Base-by-base conservation (phyloP, 2,113 vertebrate genomes). In the Anoura caudifer region DNA sequence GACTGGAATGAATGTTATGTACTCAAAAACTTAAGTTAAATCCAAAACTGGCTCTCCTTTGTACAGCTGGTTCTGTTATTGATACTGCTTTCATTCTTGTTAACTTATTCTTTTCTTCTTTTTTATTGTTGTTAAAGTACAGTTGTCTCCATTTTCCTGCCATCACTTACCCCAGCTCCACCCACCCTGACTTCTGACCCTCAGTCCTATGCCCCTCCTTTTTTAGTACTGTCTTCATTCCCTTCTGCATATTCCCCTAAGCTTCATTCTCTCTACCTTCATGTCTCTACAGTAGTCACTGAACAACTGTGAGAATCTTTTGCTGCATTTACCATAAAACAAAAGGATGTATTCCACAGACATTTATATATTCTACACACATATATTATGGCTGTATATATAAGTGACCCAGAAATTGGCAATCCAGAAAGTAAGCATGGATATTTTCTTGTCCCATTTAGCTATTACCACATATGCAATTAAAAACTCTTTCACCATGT, bases 1-100 rank as follows among this genome's bases (percentile, higher is more conserved):
- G 98, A 99, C 98, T 20, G 99, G 99, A 98, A 99, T 99, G 98
- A 99, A 99, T 31, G n/a, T 65, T 75, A 94, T 7, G 28, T 26
- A 70, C 7, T 84, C 75, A 20, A 79, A 63, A 69, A 45, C 65
- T 89, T 77, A 73, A 79, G 41, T 12, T 79, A 79, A 86, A 73
- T 89, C 17, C 65, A 87, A 95, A 90, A 81, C 65, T 94, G 84
- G 65, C 43, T 87, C n/a, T 85, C 56, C 77, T 93, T 31, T 92
- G 33, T 56, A 52, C 4, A 61, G 36, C 0, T 72, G 41, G 45
- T 72, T 4, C 65, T 38, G 22, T 45, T 69, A 96, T 5, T 91
- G 81, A 88, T 47, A 67, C 36, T 91, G 31, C 17, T 59, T 93
- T 87, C 12, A 56, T 76, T 76, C 24, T 76, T 92, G 14, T 73